Evolutionary conservation across 2,888 invertebrate genomes (phyloP), one percentile per base, ranked within the genome.

Genomic region (Syrphus vitripennis): DNA sequence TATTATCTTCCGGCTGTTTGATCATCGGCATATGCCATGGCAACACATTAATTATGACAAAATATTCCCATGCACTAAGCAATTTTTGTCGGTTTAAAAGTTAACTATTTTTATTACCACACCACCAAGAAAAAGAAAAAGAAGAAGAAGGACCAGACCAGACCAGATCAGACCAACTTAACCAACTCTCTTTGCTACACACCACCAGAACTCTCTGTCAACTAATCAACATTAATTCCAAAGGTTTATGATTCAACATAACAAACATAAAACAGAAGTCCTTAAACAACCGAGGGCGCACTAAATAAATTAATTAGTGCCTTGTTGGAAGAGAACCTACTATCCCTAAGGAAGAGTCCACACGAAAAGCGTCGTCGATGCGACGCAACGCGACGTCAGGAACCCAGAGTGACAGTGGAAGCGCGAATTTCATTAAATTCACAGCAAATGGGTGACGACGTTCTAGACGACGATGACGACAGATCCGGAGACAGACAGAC

Each of bases 241-340:
- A 65, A 45, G 63, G 40, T 79, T 79, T 79, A 63, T 63, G 19
- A 26, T 57, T 65, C 29, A 34, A 72, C 79, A 79, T 63, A 72
- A 65, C 67, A 21, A 72, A 71, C 53, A 79, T 42, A 53, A 79
- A 65, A 65, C 78, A 53, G 31, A 71, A 63, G 45, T 57, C 72
- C 37, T 45, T 63, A 61, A 48, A 59, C 40, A 31, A 70, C 55
- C 34, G 26, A 72, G 59, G 31, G 59, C 74, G 42, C 45, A 67
- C 67, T 80, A 67, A 80, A 80, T 59, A 67, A 67, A 53, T 74
- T 80, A 80, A 80, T 80, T 80, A 80, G 74, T 74, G 10, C 31
- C 67, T 67, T 80, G 80, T 4, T 6, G 29, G n/a, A 16, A 57
- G 26, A 16, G 29, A 29, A 10, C n/a, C 4, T 3, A 5, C n/a